Conservation (phyloP, 2,797 vertebrate genomes). For the Lagocephalus sceleratus region DNA sequence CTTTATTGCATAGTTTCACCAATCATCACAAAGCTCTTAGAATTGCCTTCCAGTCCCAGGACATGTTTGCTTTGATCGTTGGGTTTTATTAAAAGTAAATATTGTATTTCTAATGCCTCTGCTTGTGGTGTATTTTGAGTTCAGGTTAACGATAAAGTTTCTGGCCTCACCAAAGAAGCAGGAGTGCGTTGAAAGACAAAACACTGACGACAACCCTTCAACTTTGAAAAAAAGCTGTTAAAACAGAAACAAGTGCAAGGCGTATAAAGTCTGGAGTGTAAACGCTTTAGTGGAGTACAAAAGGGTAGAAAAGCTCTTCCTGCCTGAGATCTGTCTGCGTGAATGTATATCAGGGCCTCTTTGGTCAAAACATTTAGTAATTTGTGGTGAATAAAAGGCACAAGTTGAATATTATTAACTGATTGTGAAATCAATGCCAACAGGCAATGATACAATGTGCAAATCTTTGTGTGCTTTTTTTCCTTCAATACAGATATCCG, state of each 20-base stretch:
- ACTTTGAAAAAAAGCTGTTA: constrained; percentile 17
- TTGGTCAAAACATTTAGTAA: constrained; percentile 32
- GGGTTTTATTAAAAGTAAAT: constrained; percentile 7
- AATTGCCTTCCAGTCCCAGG: constrained; percentile 4
- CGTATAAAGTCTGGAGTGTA: constrained; percentile 3
- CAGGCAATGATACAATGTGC: constrained; percentile 32
- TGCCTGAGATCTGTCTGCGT: constrained; percentile 37
- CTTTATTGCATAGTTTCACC: constrained; percentile 60
- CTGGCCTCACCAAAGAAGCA: constrained; percentile 29
- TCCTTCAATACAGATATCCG: not conserved
- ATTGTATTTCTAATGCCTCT: constrained; percentile 4
- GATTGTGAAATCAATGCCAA: constrained; percentile 14
- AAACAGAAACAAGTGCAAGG: constrained; percentile 20
- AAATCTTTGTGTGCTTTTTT: constrained; percentile 32
- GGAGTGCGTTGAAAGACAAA: constrained; percentile 19
- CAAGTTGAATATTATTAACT: constrained; percentile 8
- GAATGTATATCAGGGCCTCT: constrained; percentile 15
- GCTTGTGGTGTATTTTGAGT: constrained; percentile 34
- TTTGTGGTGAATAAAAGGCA: constrained; percentile 58
- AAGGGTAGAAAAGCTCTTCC: constrained; percentile 14
- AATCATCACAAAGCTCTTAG: constrained; percentile 31
- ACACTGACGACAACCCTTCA: too few species aligned
- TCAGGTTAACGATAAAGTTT: constrained; percentile 1
- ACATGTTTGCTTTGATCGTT: not conserved
- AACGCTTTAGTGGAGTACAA: constrained; percentile 10